Evolutionary conservation across 2,888 invertebrate species (phyloP).

Genomic region (Pandemis cinnamomeana): DNA sequence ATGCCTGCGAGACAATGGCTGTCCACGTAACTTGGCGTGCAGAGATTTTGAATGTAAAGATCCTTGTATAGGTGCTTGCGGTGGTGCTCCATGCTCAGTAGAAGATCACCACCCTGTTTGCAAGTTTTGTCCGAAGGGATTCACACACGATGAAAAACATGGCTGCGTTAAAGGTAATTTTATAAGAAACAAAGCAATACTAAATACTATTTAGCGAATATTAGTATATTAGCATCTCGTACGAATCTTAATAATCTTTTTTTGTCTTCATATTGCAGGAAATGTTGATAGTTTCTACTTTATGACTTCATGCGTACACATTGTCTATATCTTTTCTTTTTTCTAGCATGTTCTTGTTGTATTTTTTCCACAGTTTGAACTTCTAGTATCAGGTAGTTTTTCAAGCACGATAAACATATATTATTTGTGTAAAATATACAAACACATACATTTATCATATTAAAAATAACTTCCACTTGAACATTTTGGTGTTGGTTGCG

Average conservation of each 20-base stretch:
- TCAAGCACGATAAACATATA: conserved; percentile 67
- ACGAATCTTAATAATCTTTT: conserved; percentile 78
- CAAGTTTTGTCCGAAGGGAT: conserved; percentile 98
- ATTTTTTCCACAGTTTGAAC: conserved; percentile 78
- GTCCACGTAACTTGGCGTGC: conserved; percentile 93
- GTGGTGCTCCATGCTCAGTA: conserved; percentile 96
- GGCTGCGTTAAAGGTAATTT: conserved; percentile 98
- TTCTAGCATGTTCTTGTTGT: conserved; percentile 79
- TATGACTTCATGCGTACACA: conserved; percentile 79
- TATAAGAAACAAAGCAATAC: conserved; percentile 60
- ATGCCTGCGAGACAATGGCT: conserved; percentile 95
- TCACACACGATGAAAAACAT: conserved; percentile 95
- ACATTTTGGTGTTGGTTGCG: conserved; percentile 70
- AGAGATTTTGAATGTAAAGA: conserved; percentile 95
- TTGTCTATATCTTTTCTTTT: conserved; percentile 75
- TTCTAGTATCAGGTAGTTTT: conserved; percentile 79
- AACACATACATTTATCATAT: conserved; percentile 50
- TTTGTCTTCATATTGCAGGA: conserved; percentile 84
- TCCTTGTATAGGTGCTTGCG: conserved; percentile 94
- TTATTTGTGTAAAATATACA: conserved; percentile 69
- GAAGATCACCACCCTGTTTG: conserved; percentile 97
- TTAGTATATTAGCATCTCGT: conserved; percentile 75
- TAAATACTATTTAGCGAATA: conserved; percentile 64
- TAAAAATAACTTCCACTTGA: conserved; percentile 62
- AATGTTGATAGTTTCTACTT: conserved; percentile 80